Conservation (phyloP, 2,888 invertebrate genomes). For the Patella ulyssiponensis region DNA sequence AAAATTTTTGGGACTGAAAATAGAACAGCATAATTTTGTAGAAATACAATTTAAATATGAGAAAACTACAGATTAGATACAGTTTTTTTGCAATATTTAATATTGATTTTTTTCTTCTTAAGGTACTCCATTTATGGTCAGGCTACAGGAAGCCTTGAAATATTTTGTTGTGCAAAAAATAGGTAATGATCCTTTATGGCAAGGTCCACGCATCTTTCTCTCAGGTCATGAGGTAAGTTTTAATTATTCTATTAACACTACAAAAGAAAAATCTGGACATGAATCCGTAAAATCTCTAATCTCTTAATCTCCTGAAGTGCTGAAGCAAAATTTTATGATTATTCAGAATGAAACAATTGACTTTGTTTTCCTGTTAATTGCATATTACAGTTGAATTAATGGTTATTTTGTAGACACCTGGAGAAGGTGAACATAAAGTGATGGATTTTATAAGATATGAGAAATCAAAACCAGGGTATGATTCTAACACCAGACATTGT, state of each 20-base stretch:
- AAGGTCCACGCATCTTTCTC: conserved; percentile 86
- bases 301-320: too few species aligned
- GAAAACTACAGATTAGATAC: too few species aligned
- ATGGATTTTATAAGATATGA: conserved; percentile 95
- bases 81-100: too few species aligned
- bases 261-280: neutral
- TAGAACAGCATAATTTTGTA: too few species aligned
- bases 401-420: conserved; percentile 78
- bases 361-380: too few species aligned
- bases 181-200: conserved; percentile 88
- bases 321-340: too few species aligned
- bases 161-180: conserved; percentile 88
- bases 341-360: too few species aligned
- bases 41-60: too few species aligned
- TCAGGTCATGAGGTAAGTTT: conserved; percentile 89
- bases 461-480: conserved; percentile 86
- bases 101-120: too few species aligned
- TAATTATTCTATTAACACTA: neutral
- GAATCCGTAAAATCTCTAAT: neutral
- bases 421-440: conserved; percentile 98
- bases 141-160: conserved; percentile 87
- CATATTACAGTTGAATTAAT: too few species aligned
- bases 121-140: conserved; percentile 87
- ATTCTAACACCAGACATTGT: conserved; percentile 94
- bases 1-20: too few species aligned